These are phyloP conservation scores for Apostichopus japonicus DNA, from an alignment of 35 echinoderm and acorn worm species.

Conservation along the genomic window DNA sequence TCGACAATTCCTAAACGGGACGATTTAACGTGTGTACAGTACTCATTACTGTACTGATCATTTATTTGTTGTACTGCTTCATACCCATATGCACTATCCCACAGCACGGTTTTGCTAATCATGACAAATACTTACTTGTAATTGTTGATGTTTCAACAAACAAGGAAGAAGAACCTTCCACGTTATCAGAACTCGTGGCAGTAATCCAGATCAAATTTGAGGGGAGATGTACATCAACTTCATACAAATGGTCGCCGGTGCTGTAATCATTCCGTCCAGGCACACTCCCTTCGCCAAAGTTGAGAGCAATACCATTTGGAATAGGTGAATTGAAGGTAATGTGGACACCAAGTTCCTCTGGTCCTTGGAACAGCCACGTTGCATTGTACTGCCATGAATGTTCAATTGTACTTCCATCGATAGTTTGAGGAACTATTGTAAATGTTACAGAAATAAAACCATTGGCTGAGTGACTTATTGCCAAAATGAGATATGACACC, in stretches of 20 bases:
- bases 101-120: neutral
- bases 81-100: neutral
- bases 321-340: neutral
- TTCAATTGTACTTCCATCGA: neutral
- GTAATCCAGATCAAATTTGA: neutral
- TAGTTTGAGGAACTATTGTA: neutral
- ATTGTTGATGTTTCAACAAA: neutral
- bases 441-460: neutral
- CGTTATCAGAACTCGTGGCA: neutral
- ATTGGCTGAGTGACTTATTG: too few relatives aligned
- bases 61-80: neutral
- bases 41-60: neutral
- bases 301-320: neutral
- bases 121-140: slow-evolving; percentile 1
- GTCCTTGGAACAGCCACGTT: neutral
- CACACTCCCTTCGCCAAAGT: neutral
- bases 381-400: neutral
- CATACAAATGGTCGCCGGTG: neutral
- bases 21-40: neutral
- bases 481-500: too few relatives aligned
- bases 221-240: neutral
- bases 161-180: neutral
- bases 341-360: neutral
- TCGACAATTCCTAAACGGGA: too few relatives aligned
- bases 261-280: neutral